Base-by-base conservation (phyloP, 2,888 invertebrate genomes). In the Clostera curtula region DNA sequence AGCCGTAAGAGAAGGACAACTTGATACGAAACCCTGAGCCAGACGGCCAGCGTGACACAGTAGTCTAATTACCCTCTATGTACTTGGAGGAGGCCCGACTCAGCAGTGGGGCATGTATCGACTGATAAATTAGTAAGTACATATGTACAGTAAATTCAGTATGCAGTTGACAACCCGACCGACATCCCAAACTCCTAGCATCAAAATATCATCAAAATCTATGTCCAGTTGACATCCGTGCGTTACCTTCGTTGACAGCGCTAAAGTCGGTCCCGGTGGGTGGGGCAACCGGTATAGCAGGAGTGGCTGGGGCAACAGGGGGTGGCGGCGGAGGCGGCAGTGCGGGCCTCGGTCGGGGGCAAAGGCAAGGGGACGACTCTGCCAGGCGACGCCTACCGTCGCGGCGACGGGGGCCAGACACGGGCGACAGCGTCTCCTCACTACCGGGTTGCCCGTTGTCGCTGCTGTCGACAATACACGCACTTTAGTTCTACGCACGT, bases 221-320 rank as follows among this genome's bases (percentile, higher is more conserved):
- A n/a, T n/a, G n/a, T 51, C 42, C 73, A 73, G 74, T 69, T 68
- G 72, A 74, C 75, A 71, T 50, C 75, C 58, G 69, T 37, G 39
- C 49, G 49, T 60, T 71, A 82, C 82, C 82, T 82, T 82, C 82
- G 62, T 83, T 75, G 71, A 80, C 79, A 76, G 80, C 79, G 77
- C 79, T 79, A 70, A 79, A 74, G 66, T 82, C 80, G 47, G 76
- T 68, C 1, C 38, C 24, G 11, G 30, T 16, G n/a, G 27, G 7
- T 3, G 44, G 37, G 17, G 41, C 29, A 7, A 15, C 29, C 33
- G 24, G 35, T 27, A 46, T 27, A 29, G 42, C 21, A 20, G 21
- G 17, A 13, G 41, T 16, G 29, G 35, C 22, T 35, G 37, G 27
- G 36, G 28, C 34, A 40, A 25, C 34, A 16, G 21, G 21, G 16